phyloP scores from a whole-genome alignment of 1,140 invertebrate genomes.

The Drosophila suzukii region DNA sequence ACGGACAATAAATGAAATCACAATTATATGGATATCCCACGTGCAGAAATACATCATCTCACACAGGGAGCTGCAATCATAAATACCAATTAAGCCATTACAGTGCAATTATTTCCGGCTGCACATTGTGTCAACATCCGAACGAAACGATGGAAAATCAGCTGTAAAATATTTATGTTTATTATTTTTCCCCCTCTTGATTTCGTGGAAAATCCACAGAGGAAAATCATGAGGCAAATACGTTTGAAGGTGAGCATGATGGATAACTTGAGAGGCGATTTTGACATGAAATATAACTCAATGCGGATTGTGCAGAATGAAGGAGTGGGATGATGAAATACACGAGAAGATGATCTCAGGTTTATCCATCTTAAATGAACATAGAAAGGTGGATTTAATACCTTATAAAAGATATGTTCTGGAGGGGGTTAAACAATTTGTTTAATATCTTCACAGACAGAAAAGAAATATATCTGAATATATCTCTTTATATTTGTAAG shows the following conservation, averaged over 20 bases:
- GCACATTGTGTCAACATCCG: slow-evolving; percentile 42
- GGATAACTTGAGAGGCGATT: slow-evolving; percentile 54
- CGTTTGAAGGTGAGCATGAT: slow-evolving; percentile 49
- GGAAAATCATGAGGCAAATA: slow-evolving; percentile 2
- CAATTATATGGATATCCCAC: slow-evolving; percentile 43
- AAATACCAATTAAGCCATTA: slow-evolving; percentile 81
- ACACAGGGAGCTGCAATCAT: slow-evolving; percentile 40
- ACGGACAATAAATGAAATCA: slow-evolving; percentile 39
- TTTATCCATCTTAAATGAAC: slow-evolving; percentile 2
- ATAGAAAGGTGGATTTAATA: background rate
- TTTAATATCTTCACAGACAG: too few species aligned
- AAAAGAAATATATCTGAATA: too few species aligned
- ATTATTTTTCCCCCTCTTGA: slow-evolving; percentile 38
- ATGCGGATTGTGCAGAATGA: slow-evolving; percentile 17
- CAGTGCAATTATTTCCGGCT: slow-evolving; percentile 62
- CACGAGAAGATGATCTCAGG: slow-evolving; percentile 9
- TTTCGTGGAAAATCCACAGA: slow-evolving; percentile 38
- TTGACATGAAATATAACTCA: slow-evolving; percentile 55
- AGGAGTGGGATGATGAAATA: slow-evolving; percentile 12
- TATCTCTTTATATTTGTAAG: too few species aligned
- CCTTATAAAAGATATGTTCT: too few species aligned
- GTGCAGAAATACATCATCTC: slow-evolving; percentile 31
- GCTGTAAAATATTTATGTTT: slow-evolving; percentile 46
- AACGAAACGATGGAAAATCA: slow-evolving; percentile 34
- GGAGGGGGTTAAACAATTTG: too few species aligned